Base-by-base conservation (phyloP, 1,140 invertebrate genomes). In the Archivesica marissinica region DNA sequence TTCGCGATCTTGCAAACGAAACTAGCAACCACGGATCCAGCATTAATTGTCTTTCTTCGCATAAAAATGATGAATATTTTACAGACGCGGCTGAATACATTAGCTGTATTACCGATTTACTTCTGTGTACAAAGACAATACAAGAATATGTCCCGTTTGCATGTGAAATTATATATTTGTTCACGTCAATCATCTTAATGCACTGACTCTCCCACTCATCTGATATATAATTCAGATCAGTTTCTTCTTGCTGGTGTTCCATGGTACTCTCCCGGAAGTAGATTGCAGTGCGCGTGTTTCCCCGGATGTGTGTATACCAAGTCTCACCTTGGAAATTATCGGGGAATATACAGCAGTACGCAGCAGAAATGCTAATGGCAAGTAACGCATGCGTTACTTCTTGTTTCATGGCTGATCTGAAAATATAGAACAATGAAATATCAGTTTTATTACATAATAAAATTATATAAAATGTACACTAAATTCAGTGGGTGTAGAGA, bases 11-110 rank as follows among this genome's bases (percentile, higher is more conserved):
- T 44, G 70, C 30, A 41, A 61, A 88, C 20, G 84, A 83, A 3
- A 91, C 81, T 30, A 88, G 52, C 17, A 78, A 86, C 89, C 89
- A 91, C 20, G 87, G 86, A 64, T 89, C 86, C 1, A 86, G 35
- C 11, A 39, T 61, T 13, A 90, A 50, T 28, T 74, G 39, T 11
- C 30, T 50, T 2, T 88, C 86, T 13, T 88, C 85, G 56, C 90
- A 91, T 15, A 88, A 25, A 17, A 15, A 61, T 0, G 84, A 68
- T 50, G 88, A 87, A 2, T 85, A 52, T 9, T 38, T 33, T 0
- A 64, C 56, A 23, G 74, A 47, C 20, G 66, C 72, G 1, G 77
- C 41, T 0, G 90, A 90, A 70, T 77, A 79, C 38, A 74, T 41
- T 17, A 90, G 30, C 61, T 90, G 88, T 0, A 89, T 59, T 11